Percentiles rank a stretch among this genome's conserved stretches.
phyloP scores from a whole-genome alignment of 2,113 vertebrate genomes.

The Myxocyprinus asiaticus region DNA sequence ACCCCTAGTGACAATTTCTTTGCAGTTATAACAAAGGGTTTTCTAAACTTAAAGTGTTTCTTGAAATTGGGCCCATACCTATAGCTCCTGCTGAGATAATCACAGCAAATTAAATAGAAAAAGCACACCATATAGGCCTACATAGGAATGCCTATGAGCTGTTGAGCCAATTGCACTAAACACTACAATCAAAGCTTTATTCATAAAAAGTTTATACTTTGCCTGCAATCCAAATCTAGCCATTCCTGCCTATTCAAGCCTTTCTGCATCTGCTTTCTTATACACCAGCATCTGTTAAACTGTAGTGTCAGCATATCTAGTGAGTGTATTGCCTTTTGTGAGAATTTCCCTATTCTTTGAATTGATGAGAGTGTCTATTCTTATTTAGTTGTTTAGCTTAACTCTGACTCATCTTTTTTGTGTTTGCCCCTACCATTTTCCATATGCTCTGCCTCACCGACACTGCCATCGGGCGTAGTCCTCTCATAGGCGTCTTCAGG shows the following conservation, averaged over 20 bases:
- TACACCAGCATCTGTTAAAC: not conserved
- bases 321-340: conserved; percentile 40
- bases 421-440: conserved; percentile 99
- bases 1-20: no score
- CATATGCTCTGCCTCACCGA: conserved; percentile 99
- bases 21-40: no score
- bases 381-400: conserved; percentile 34
- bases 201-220: not conserved
- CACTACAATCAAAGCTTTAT: not conserved
- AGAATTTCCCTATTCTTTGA: conserved; percentile 20
- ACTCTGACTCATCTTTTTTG: conserved; percentile 57
- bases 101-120: conserved; percentile 3
- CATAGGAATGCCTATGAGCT: not conserved
- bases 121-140: no score
- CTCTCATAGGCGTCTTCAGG: conserved; percentile 99
- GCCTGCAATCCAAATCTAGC: not conserved
- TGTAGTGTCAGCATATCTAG: conserved; percentile 16
- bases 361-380: conserved; percentile 26
- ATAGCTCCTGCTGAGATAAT: not conserved
- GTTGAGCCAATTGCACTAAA: not conserved
- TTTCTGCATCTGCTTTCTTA: not conserved
- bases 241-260: conserved; percentile 10
- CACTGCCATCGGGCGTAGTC: conserved; percentile 99
- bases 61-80: not conserved
- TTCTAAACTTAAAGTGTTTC: no score